These are phyloP conservation scores for Meteorus colon DNA, from an alignment of 2,888 invertebrate species.

Conservation along the genomic window DNA sequence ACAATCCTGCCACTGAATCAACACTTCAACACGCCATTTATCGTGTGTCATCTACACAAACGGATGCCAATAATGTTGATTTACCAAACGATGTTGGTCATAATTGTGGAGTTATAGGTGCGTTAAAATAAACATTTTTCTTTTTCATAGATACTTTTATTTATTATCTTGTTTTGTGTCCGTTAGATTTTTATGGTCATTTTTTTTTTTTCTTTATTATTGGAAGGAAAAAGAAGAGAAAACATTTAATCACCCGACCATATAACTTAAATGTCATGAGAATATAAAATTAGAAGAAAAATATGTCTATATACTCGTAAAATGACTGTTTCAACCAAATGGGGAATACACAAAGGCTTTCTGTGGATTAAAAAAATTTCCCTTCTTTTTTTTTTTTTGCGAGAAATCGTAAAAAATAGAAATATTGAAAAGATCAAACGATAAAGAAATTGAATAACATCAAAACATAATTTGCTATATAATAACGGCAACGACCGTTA, in stretches of 20 bases:
- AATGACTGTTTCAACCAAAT: neutral
- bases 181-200: neutral
- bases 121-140: slow-evolving; percentile 47
- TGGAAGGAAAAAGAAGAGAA: no score
- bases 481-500: neutral
- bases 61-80: slow-evolving; percentile 49
- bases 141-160: neutral
- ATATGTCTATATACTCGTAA: neutral
- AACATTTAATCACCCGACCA: neutral
- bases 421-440: neutral
- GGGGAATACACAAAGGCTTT: neutral
- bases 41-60: slow-evolving; percentile 52
- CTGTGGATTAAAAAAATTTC: neutral
- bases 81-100: slow-evolving; percentile 50
- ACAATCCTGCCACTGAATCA: slow-evolving; percentile 64
- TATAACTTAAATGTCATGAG: slow-evolving; percentile 6
- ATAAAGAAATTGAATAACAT: neutral
- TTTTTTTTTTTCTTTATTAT: slow-evolving; percentile 12
- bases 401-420: slow-evolving; percentile 1
- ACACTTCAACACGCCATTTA: slow-evolving; percentile 67
- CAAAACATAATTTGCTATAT: neutral
- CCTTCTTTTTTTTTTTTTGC: neutral
- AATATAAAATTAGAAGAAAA: neutral
- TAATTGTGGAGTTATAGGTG: slow-evolving; percentile 67
- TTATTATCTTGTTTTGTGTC: neutral